Evolutionary conservation across 1,140 invertebrate species (phyloP).

Genomic region (Hypsibius dujardini): DNA sequence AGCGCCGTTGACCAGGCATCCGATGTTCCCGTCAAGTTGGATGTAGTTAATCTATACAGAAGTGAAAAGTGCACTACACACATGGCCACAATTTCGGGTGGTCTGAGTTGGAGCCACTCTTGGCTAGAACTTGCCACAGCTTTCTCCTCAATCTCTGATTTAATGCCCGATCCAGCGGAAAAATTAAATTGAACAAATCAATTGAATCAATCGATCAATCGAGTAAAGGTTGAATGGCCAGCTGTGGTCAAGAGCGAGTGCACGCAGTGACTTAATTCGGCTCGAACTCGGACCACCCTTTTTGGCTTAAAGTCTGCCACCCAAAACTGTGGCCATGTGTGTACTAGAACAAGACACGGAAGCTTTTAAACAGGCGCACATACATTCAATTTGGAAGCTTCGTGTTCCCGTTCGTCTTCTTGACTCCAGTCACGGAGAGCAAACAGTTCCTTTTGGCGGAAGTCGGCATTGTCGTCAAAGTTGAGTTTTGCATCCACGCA

Average conservation of each 20-base stretch:
- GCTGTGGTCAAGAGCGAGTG: neutral
- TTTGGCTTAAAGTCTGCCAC: too few species aligned
- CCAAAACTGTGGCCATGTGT: too few species aligned
- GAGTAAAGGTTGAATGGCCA: too few species aligned
- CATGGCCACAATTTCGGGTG: too few species aligned
- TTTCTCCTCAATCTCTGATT: too few species aligned
- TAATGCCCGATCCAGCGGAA: too few species aligned
- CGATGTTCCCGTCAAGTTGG: slow-evolving; percentile 61
- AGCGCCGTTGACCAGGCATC: slow-evolving; percentile 69
- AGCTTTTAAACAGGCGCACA: neutral
- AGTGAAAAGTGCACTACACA: neutral
- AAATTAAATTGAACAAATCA: too few species aligned
- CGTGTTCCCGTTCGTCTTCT: slow-evolving; percentile 79
- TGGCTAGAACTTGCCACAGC: too few species aligned
- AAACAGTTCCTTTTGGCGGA: slow-evolving; percentile 79
- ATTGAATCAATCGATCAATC: too few species aligned
- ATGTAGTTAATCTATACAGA: slow-evolving; percentile 56
- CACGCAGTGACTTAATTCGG: neutral
- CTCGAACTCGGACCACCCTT: too few species aligned
- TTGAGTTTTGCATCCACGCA: slow-evolving; percentile 72
- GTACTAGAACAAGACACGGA: neutral
- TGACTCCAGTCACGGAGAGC: slow-evolving; percentile 66
- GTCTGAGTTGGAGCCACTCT: too few species aligned
- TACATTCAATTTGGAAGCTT: slow-evolving; percentile 72
- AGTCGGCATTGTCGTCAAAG: slow-evolving; percentile 90